Evolutionary conservation across 2,797 vertebrate genomes (phyloP).

Genomic region (Sebastes cheni): DNA sequence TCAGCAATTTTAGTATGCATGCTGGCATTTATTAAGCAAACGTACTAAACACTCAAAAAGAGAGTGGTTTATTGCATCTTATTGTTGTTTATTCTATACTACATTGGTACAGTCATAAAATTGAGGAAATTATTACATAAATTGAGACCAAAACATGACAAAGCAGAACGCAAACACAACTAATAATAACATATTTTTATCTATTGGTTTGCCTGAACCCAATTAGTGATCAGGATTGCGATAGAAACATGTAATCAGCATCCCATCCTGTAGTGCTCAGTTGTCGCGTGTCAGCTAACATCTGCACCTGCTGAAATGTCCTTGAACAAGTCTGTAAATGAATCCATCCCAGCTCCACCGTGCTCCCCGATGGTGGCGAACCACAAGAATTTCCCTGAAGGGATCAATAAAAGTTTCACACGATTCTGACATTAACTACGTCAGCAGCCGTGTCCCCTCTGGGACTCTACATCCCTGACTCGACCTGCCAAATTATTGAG

Average conservation of each 20-base stretch:
- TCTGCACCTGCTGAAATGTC: conserved; percentile 38
- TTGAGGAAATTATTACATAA: not conserved
- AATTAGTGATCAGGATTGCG: not conserved
- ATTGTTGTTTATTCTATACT: not conserved
- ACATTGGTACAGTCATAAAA: too few species aligned
- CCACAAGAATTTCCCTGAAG: conserved; percentile 52
- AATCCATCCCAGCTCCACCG: conserved; percentile 12
- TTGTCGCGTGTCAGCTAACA: conserved; percentile 12
- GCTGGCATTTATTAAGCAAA: not conserved
- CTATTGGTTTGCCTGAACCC: not conserved
- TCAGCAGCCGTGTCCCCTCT: conserved; percentile 1
- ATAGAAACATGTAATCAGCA: not conserved
- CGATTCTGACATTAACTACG: conserved; percentile 47
- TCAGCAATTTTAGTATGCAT: not conserved
- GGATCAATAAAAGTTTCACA: conserved; percentile 59
- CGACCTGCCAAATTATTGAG: conserved; percentile 43
- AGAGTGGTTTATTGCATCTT: too few species aligned
- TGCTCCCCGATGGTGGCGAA: conserved; percentile 13
- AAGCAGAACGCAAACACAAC: not conserved
- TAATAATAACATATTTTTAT: not conserved
- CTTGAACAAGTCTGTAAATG: conserved; percentile 43
- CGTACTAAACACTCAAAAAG: not conserved
- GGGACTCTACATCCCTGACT: conserved; percentile 31
- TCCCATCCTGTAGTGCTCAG: not conserved
- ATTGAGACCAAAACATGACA: not conserved